Evolutionary conservation across 2,113 vertebrate genomes (phyloP).

Genomic region (Colius striatus): DNA sequence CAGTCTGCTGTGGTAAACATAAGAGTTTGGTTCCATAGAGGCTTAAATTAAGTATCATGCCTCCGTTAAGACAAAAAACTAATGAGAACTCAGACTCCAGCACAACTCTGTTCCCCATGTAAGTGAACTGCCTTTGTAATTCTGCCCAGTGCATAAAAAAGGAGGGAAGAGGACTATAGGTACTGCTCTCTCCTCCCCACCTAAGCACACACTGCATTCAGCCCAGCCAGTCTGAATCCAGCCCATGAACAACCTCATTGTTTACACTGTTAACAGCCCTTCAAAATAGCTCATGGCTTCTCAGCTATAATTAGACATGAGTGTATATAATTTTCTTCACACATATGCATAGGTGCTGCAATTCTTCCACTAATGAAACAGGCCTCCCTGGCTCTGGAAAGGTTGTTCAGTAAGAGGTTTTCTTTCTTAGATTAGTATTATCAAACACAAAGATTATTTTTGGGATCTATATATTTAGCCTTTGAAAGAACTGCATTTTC

Average conservation of each 20-base stretch:
- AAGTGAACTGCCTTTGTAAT: neutral
- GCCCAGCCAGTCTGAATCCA: neutral
- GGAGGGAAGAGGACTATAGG: accelerated
- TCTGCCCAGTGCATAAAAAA: neutral
- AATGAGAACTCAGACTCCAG: neutral
- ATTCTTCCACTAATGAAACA: neutral
- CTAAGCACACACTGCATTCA: neutral
- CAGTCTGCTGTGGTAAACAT: neutral
- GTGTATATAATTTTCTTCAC: neutral
- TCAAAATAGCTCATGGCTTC: neutral
- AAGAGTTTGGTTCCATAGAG: neutral
- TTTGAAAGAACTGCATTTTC: neutral
- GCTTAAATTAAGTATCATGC: neutral
- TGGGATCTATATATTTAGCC: neutral
- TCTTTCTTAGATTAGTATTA: neutral
- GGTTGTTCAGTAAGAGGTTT: neutral
- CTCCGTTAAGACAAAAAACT: neutral
- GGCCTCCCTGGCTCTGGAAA: neutral
- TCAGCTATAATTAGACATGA: neutral
- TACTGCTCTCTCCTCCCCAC: neutral
- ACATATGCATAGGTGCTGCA: neutral
- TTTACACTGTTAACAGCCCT: neutral
- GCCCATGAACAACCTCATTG: neutral
- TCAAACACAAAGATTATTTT: neutral
- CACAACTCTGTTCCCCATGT: accelerated